Conservation (phyloP, 2,113 vertebrate genomes). For the Haemorhous mexicanus region DNA sequence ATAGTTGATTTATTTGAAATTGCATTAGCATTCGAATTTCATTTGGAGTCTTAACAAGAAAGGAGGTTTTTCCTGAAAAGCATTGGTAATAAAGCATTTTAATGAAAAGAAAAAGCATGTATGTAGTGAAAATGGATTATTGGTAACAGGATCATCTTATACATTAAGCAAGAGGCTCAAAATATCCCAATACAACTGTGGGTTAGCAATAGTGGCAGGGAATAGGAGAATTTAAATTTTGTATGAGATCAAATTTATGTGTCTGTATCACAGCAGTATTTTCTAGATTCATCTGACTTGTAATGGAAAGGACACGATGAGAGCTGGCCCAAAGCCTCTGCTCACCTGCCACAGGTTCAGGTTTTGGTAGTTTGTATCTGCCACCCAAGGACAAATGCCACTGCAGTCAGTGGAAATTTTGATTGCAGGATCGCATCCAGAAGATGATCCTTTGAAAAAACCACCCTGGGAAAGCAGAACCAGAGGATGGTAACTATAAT, state of each 20-base stretch:
- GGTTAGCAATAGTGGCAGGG: not conserved
- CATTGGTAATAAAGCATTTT: not conserved
- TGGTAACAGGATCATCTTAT: not conserved
- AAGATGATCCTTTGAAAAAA: not conserved
- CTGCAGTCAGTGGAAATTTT: not conserved
- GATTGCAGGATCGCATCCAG: not conserved
- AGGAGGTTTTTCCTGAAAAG: not conserved
- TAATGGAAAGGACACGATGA: not conserved
- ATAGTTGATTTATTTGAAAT: not conserved
- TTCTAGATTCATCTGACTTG: not conserved
- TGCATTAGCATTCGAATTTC: not conserved
- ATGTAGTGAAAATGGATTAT: not conserved
- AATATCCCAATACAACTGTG: not conserved
- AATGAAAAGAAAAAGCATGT: not conserved
- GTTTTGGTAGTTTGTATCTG: not conserved
- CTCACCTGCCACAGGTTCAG: not conserved
- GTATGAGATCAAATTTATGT: not conserved
- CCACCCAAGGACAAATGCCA: not conserved
- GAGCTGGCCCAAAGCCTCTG: not conserved
- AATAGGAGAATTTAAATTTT: not conserved
- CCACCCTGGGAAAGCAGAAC: not conserved
- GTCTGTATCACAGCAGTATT: not conserved
- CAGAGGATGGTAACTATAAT: not conserved
- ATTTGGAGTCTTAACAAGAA: not conserved
- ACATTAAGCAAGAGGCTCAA: not conserved